Evolutionary conservation across 1,140 invertebrate genomes (phyloP), one percentile per base, ranked within the genome.

Genomic region (Phymastichus coffea): DNA sequence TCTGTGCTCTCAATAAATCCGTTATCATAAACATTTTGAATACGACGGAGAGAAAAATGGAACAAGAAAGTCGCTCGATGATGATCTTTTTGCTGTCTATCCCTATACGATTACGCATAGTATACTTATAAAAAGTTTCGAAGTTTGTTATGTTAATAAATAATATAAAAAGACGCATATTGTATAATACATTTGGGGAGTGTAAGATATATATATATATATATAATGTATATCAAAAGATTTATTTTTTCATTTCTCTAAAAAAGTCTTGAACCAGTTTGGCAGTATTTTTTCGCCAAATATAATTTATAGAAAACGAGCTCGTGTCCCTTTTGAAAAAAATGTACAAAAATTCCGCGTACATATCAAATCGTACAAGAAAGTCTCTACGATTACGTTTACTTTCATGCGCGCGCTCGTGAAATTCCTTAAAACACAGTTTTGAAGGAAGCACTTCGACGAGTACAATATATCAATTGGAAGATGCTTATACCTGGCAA

Each of bases 131-230:
- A 59, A 52, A 59, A 59, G 40, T n/a, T n/a, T 59, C 48, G 40
- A 49, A 59, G 46, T 49, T 57, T n/a, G n/a, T 23, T 44, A 23
- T 10, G 22, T 49, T 57, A 57, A 57, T 57, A 57, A 57, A 57
- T 57, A 57, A 57, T 57, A 57, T 57, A 49, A 59, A 59, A 59
- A 52, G 28, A 35, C 48, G 57, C 40, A 37, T 49, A 49, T 43
- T 57, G 49, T 57, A 57, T 57, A 49, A 49, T 49, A 57, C 54
- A 57, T 48, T 44, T 26, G 53, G 14, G 33, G 47, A 47, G 44
- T 57, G 48, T 57, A 8, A 22, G 49, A 57, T 49, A 19, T 57
- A 57, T 57, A 57, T n/a, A n/a, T n/a, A n/a, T n/a, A n/a, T n/a
- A n/a, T n/a, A n/a, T n/a, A n/a, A n/a, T n/a, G n/a, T n/a, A n/a